Evolutionary conservation across 2,113 vertebrate species (phyloP).

Genomic region (human (Homo sapiens)): DNA sequence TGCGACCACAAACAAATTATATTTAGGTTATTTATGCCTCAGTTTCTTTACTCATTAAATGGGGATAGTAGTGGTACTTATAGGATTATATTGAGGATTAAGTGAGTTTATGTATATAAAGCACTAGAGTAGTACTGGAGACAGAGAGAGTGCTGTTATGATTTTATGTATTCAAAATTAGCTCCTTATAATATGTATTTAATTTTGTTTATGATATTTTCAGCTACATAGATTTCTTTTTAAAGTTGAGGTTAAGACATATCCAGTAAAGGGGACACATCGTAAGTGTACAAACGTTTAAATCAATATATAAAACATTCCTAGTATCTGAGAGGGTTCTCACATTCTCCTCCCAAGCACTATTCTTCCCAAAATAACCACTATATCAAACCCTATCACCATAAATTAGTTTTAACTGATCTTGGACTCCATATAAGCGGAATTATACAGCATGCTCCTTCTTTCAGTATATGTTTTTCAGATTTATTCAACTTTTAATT

Average conservation of each 20-base stretch:
- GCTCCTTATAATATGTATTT: neutral
- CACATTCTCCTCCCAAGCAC: neutral
- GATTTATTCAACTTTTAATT: neutral
- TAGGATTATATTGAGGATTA: neutral
- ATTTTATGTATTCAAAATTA: neutral
- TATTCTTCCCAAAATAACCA: neutral
- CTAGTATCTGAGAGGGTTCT: neutral
- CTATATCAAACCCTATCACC: too few species aligned
- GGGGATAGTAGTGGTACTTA: neutral
- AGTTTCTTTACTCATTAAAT: neutral
- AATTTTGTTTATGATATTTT: neutral
- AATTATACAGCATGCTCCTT: neutral
- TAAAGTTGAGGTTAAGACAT: neutral
- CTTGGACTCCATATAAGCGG: neutral
- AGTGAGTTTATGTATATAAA: neutral
- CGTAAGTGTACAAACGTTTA: neutral
- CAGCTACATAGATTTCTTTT: neutral
- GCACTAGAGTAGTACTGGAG: neutral
- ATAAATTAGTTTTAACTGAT: neutral
- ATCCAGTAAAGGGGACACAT: neutral
- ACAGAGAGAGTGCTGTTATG: neutral
- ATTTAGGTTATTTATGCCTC: neutral
- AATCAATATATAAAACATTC: neutral
- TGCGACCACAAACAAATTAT: neutral
- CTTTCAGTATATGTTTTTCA: neutral